These are phyloP conservation scores for Drosophila tripunctata DNA, from an alignment of 2,888 invertebrate genomes.

Conservation along the genomic window DNA sequence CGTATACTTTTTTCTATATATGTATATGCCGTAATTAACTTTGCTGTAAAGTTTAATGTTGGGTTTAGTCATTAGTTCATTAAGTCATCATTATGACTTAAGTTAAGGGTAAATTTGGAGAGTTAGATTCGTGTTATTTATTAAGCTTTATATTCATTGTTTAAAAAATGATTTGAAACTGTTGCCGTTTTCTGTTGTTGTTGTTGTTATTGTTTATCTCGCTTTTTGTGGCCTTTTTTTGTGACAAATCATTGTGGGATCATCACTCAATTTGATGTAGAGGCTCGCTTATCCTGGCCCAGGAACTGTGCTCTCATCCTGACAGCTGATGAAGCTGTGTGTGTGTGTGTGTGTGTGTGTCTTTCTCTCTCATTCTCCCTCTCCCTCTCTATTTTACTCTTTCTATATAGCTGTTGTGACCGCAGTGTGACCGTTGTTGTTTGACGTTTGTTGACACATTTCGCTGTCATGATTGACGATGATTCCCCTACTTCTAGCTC, in stretches of 20 bases:
- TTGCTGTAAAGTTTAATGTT: neutral
- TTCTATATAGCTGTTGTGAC: conserved; percentile 18
- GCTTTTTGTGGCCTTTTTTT: conserved; percentile 40
- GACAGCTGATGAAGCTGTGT: conserved; percentile 70
- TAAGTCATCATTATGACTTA: neutral
- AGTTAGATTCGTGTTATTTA: too few species aligned
- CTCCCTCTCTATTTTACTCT: neutral
- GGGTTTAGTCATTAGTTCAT: neutral
- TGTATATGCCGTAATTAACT: neutral
- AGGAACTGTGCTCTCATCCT: conserved; percentile 7
- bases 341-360: too few species aligned
- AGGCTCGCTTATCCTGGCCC: conserved; percentile 53
- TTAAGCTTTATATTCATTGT: neutral
- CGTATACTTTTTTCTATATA: too few species aligned
- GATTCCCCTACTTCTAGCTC: neutral
- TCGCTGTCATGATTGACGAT: conserved; percentile 76
- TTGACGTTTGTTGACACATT: conserved; percentile 76
- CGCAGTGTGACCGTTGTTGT: conserved; percentile 50
- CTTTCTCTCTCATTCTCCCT: neutral
- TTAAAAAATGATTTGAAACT: conserved; percentile 5
- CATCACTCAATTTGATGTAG: conserved; percentile 76
- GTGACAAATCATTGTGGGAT: conserved; percentile 72
- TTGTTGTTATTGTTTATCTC: conserved; percentile 31
- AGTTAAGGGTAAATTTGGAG: neutral
- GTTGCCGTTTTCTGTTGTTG: neutral